phyloP scores from a whole-genome alignment of 2,113 vertebrate species.

The Rhabdomys dilectus region DNA sequence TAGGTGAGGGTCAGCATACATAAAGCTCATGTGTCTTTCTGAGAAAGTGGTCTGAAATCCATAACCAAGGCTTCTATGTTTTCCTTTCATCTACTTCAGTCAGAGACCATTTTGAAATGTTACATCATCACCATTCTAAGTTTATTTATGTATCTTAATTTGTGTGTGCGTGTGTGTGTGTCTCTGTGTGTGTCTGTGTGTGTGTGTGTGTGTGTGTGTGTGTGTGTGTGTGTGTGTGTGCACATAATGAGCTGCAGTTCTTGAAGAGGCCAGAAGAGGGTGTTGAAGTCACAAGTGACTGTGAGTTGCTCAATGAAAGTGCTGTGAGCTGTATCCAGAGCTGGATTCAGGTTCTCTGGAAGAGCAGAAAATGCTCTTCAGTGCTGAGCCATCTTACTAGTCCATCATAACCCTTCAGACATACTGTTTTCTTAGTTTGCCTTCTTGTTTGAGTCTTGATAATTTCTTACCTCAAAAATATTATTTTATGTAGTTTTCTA shows the following conservation, averaged over 20 bases:
- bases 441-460: slow-evolving; percentile 17
- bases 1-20: neutral
- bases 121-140: neutral
- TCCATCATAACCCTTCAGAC: neutral
- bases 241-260: no score
- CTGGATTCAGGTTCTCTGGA: no score
- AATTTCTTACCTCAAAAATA: slow-evolving; percentile 1
- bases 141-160: neutral
- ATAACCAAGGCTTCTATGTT: neutral
- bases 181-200: no score
- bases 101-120: neutral
- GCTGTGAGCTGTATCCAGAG: neutral
- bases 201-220: neutral
- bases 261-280: neutral
- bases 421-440: neutral
- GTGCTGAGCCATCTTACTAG: neutral
- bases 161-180: no score
- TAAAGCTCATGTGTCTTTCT: neutral
- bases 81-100: neutral
- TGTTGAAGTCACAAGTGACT: neutral
- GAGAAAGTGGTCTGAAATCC: neutral
- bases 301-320: no score
- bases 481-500: neutral
- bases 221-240: neutral
- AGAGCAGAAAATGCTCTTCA: neutral